Evolutionary conservation across 2,888 invertebrate genomes (phyloP).

Genomic region (Dasysyrphus tricinctus): DNA sequence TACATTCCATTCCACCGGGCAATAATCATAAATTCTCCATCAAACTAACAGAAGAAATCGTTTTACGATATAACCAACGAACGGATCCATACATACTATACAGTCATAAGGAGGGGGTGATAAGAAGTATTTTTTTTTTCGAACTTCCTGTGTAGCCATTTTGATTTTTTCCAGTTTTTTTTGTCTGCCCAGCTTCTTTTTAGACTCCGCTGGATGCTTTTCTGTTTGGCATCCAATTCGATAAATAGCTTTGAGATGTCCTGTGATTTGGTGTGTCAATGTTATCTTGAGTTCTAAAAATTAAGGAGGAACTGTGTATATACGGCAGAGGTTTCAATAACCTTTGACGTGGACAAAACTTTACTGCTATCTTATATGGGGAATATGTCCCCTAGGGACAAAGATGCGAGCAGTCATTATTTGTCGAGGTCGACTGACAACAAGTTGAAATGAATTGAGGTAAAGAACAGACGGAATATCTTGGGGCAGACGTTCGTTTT

Average conservation of each 20-base stretch:
- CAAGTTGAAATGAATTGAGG: slow-evolving; percentile 70
- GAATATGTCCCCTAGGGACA: slow-evolving; percentile 43
- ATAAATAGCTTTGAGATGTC: slow-evolving; percentile 69
- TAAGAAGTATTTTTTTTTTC: neutral
- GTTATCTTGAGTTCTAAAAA: slow-evolving; percentile 50
- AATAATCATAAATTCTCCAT: slow-evolving; percentile 74
- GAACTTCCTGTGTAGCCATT: slow-evolving; percentile 39
- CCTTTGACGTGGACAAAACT: slow-evolving; percentile 60
- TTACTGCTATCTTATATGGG: slow-evolving; percentile 27
- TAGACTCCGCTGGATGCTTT: neutral
- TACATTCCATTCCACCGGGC: slow-evolving; percentile 31
- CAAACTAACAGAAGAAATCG: slow-evolving; percentile 73
- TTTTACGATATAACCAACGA: slow-evolving; percentile 63
- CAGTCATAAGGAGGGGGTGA: slow-evolving; percentile 41
- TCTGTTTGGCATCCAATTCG: slow-evolving; percentile 51
- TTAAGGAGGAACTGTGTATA: neutral
- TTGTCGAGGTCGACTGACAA: slow-evolving; percentile 73
- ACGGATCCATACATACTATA: slow-evolving; percentile 40
- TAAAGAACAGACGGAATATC: slow-evolving; percentile 28
- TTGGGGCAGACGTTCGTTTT: neutral
- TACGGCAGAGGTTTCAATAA: slow-evolving; percentile 35
- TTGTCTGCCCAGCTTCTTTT: neutral
- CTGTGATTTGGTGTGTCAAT: slow-evolving; percentile 74
- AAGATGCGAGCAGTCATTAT: slow-evolving; percentile 67
- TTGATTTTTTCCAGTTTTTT: slow-evolving; percentile 34